Base-by-base conservation (phyloP, 2,113 vertebrate species). In the Nyctereutes procyonoides region DNA sequence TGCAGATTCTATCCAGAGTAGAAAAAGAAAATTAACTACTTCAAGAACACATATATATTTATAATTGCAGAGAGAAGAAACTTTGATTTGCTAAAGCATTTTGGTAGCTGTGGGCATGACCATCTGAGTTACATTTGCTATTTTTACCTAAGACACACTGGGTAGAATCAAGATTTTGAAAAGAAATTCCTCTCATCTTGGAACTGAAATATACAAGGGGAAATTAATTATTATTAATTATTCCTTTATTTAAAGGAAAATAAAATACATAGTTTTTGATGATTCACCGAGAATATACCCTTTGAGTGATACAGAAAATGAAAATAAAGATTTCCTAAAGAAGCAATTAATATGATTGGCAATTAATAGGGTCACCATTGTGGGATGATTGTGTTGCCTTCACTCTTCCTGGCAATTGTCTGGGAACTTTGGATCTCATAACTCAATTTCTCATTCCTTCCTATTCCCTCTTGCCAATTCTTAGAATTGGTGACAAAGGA, bases 181-280 rank as follows among this genome's bases (percentile, higher is more conserved):
- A 76, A 81, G 35, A 96, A 93, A 67, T 71, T 53, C 19, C 13
- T 95, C 26, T 93, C 67, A 96, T 14, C 71, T 95, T 91, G 24
- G 55, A 93, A 92, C 35, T 76, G 11, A 91, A 55, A 77, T 84
- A 51, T 84, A 43, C 38, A 87, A 26, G n/a, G 22, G 77, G 11
- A 88, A 90, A 69, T 82, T 79, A 82, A 69, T 19, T 76, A 28
- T 48, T 26, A 28, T 76, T 48, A 26, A 48, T 74, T 74, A 76
- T 28, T 48, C 14, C 43, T 76, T 77, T 81, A 85, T 38, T 38
- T 76, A 76, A 85, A 80, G 20, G 43, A 67, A 87, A 88, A 89
- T 77, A 90, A 90, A 93, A 67, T 15, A 32, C 2, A 58, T 15
- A 90, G 58, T 63, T 88, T 89, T 81, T 30, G 65, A 65, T 90